Conservation (phyloP, 1,140 invertebrate genomes). For the Drosophila ohnishii region DNA sequence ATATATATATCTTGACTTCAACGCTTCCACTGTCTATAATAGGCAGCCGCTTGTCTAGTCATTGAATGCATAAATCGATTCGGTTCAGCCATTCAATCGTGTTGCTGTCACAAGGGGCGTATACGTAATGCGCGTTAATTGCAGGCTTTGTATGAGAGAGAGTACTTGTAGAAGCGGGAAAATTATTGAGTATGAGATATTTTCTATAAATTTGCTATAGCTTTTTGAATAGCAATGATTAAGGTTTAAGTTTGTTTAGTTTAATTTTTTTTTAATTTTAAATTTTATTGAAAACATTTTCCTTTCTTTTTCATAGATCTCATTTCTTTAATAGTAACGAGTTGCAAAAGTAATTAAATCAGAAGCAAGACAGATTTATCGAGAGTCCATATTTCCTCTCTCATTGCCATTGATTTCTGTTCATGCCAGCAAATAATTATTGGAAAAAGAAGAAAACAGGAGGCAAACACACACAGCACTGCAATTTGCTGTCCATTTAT, state of each 20-base stretch:
- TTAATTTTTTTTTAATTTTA: not conserved
- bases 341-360: conserved; percentile 7
- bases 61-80: conserved; percentile 29
- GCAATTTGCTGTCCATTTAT: conserved; percentile 50
- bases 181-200: not conserved
- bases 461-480: conserved; percentile 7
- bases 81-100: conserved; percentile 24
- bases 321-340: not conserved
- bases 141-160: conserved; percentile 32
- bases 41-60: conserved; percentile 35
- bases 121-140: conserved; percentile 64
- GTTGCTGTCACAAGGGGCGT: conserved; percentile 30
- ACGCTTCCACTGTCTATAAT: conserved; percentile 13
- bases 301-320: not conserved
- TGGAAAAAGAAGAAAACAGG: not conserved
- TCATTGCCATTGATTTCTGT: conserved; percentile 39
- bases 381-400: not conserved
- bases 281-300: not conserved
- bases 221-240: not conserved
- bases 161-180: not conserved
- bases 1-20: not conserved
- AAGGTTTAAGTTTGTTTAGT: not conserved
- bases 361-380: conserved; percentile 10
- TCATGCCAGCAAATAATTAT: conserved; percentile 13
- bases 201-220: not conserved